Evolutionary conservation across 2,888 invertebrate species (phyloP).

Genomic region (Anticlea derivata): DNA sequence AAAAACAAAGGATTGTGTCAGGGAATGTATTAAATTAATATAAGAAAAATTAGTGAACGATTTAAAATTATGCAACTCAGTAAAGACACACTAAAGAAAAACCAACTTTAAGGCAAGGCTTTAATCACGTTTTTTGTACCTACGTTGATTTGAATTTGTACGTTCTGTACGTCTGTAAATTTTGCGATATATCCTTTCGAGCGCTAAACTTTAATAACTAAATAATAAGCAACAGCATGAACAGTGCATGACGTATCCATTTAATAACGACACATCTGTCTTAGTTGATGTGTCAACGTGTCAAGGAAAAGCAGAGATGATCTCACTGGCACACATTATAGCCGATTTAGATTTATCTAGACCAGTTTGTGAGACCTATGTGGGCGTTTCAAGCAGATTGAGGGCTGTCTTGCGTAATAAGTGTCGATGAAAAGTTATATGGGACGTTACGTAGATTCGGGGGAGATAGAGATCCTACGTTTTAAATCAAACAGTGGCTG

Average conservation of each 20-base stretch:
- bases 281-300: conserved; percentile 29
- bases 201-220: too few species aligned
- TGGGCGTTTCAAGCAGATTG: conserved; percentile 28
- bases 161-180: too few species aligned
- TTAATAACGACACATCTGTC: conserved; percentile 32
- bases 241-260: not conserved
- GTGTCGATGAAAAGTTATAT: conserved; percentile 10
- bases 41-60: too few species aligned
- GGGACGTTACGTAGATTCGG: conserved; percentile 1
- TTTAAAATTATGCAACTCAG: too few species aligned
- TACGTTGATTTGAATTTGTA: too few species aligned
- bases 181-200: too few species aligned
- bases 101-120: too few species aligned
- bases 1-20: not conserved
- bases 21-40: not conserved
- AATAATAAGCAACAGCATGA: not conserved
- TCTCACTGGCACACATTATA: conserved; percentile 36
- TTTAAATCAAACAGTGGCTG: too few species aligned
- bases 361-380: conserved; percentile 35
- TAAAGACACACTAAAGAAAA: too few species aligned
- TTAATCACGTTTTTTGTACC: too few species aligned
- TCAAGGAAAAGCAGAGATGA: conserved; percentile 40
- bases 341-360: conserved; percentile 40
- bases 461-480: too few species aligned
- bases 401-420: conserved; percentile 32